These are phyloP conservation scores for Anthrax anthrax DNA, from an alignment of 2,888 invertebrate genomes.

Conservation along the genomic window DNA sequence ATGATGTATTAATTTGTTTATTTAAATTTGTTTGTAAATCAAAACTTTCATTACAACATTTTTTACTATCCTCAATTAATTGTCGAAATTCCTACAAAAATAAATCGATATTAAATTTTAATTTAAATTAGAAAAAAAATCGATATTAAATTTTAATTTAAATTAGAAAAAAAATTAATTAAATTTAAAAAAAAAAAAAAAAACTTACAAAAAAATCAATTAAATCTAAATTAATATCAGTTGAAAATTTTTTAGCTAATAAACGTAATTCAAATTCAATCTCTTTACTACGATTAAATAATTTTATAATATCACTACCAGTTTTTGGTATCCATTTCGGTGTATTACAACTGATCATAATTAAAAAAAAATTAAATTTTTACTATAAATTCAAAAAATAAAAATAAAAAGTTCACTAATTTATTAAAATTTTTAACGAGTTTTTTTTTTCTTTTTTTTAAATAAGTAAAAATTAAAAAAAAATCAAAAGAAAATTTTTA, in stretches of 20 bases:
- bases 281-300: slow-evolving; percentile 26
- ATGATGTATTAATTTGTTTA: slow-evolving; percentile 8
- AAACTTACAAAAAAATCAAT: slow-evolving; percentile 28
- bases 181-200: neutral
- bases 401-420: no score
- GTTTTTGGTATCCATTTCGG: slow-evolving; percentile 16
- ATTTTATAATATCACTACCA: slow-evolving; percentile 30
- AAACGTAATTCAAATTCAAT: slow-evolving; percentile 27
- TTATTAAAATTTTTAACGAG: no score
- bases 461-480: no score
- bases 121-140: no score
- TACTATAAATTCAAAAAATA: no score
- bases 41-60: slow-evolving; percentile 11
- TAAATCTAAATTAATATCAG: slow-evolving; percentile 29
- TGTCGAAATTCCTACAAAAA: slow-evolving; percentile 21
- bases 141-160: neutral
- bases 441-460: no score
- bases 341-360: slow-evolving; percentile 7
- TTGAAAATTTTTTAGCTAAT: slow-evolving; percentile 28
- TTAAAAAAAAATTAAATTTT: neutral
- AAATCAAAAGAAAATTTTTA: no score
- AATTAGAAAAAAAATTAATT: neutral
- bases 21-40: slow-evolving; percentile 9
- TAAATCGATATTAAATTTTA: neutral
- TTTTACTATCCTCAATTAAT: slow-evolving; percentile 19